These are phyloP conservation scores for Ceyx erithaca DNA, from an alignment of 2,797 vertebrate species.

Conservation along the genomic window DNA sequence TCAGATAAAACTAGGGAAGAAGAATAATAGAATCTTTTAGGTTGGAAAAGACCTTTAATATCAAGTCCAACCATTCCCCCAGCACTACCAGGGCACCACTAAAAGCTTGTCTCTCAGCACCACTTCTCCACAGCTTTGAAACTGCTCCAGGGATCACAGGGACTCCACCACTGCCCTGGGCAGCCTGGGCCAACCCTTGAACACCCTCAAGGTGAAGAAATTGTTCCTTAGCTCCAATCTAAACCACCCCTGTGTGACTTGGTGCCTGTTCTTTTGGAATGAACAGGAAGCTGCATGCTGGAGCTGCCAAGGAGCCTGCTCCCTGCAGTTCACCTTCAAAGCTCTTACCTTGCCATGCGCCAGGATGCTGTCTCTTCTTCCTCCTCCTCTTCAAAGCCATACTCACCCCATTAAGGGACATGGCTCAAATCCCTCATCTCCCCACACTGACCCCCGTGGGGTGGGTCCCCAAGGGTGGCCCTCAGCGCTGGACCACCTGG, in stretches of 20 bases:
- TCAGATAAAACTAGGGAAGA: background rate
- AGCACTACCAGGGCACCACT: background rate
- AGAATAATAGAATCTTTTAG: background rate
- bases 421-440: background rate
- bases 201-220: background rate
- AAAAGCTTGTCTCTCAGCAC: background rate
- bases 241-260: too few relatives aligned
- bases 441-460: rapidly evolving
- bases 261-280: background rate
- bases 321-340: slow-evolving; percentile 47
- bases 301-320: background rate
- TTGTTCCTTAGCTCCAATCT: background rate
- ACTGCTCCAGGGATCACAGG: background rate
- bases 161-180: background rate
- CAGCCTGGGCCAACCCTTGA: background rate
- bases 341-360: background rate
- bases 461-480: background rate
- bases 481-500: background rate
- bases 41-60: background rate
- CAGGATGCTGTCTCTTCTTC: background rate
- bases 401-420: background rate
- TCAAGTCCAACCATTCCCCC: background rate
- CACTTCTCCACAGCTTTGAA: background rate
- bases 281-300: background rate
- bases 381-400: background rate